Evolutionary conservation across 2,113 vertebrate genomes (phyloP), one percentile per base, ranked within the genome.

Genomic region (Alexandromys fortis): DNA sequence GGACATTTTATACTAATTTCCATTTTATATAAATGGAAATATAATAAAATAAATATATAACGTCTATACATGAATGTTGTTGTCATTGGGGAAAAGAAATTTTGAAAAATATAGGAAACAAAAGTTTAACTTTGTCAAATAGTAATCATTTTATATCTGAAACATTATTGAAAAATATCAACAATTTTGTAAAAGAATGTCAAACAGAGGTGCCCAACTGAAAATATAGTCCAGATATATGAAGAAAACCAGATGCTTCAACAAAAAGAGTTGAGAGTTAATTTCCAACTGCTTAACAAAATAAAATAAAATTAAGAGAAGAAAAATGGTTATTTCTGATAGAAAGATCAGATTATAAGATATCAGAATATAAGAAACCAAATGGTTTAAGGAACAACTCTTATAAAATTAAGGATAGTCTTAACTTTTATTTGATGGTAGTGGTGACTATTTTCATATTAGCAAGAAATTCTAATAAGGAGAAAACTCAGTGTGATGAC

Each of bases 261-360:
- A 95, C 98, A 97, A 95, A 98, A 97, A 95, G 49, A 52, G 49
- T 14, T 52, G 49, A 52, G 49, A 13, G 12, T 52, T 52, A 52
- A 52, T 52, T 52, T 52, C 49, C 49, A 52, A 52, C 12, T 52
- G 49, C 49, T 52, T 52, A 13, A 52, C 49, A 52, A 52, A 52
- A 52, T 52, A 49, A 96, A 95, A 52, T 93, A 52, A 96, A 95
- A 52, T 93, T 97, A 52, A 91, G 92, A 95, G 98, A 94, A 98
- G 96, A 96, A 98, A 97, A 98, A 99, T 98, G 97, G 94, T 70
- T n/a, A 73, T 94, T 42, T 82, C 26, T 90, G 91, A 67, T 96
- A 61, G 11, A n/a, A 55, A 81, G 35, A 28, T 61, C 3, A 14
- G 49, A 49, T 52, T 52, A 52, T 52, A 52, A 52, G 12, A 94